phyloP scores from a whole-genome alignment of 2,888 invertebrate species.

The Hyppa rectilinea region DNA sequence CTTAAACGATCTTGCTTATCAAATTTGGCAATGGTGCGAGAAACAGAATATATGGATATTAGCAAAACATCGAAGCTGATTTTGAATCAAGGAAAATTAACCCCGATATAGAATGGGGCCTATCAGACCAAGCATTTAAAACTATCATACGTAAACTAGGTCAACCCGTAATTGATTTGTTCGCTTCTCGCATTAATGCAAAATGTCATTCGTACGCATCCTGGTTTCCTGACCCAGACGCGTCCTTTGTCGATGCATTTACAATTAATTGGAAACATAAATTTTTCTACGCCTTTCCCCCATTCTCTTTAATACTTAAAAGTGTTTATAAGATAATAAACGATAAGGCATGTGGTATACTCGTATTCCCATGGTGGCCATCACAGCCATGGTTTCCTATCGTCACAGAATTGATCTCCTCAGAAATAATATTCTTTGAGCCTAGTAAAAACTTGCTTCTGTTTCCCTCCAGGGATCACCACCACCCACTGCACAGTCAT shows the following conservation, averaged over 20 bases:
- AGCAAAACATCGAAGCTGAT: conserved; percentile 1
- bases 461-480: background rate
- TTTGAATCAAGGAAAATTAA: background rate
- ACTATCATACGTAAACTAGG: too few species aligned
- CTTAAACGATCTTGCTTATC: too few species aligned
- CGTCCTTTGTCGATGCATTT: conserved; percentile 4
- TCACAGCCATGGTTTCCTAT: too few species aligned
- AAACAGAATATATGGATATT: too few species aligned
- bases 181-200: conserved; percentile 5
- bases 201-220: conserved; percentile 1
- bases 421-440: background rate
- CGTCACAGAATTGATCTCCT: background rate
- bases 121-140: background rate
- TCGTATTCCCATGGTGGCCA: conserved; percentile 8
- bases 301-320: conserved; percentile 13
- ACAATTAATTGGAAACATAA: background rate
- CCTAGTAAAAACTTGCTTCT: background rate
- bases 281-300: conserved; percentile 6
- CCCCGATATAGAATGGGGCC: conserved; percentile 3
- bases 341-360: conserved; percentile 10
- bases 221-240: conserved; percentile 6
- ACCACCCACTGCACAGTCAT: background rate
- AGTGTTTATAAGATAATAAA: background rate
- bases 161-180: background rate
- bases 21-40: too few species aligned